These are phyloP conservation scores for Thalassarche chlororhynchos DNA, from an alignment of 2,113 vertebrate genomes.

Conservation along the genomic window DNA sequence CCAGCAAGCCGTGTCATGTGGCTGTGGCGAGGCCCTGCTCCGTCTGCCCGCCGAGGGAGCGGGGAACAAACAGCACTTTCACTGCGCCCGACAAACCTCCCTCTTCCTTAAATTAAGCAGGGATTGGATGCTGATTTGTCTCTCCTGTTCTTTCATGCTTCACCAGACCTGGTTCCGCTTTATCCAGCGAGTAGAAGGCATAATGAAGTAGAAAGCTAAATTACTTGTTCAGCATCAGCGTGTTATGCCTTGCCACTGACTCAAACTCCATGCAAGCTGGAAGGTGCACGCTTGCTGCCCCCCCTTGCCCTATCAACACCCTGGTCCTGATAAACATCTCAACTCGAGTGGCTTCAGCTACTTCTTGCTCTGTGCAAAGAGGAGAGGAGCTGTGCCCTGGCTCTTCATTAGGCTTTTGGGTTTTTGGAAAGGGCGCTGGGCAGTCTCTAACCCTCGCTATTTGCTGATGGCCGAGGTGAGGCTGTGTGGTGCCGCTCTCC, in stretches of 20 bases:
- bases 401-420: fast-evolving
- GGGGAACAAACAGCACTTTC: constrained; percentile 10
- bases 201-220: neutral
- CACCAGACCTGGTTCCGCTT: neutral
- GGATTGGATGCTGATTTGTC: neutral
- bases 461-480: neutral
- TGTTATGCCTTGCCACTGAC: neutral
- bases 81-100: neutral
- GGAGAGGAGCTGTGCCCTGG: neutral
- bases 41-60: neutral
- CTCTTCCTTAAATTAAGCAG: neutral
- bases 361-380: neutral
- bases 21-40: neutral
- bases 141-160: neutral
- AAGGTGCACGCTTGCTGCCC: neutral
- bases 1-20: neutral
- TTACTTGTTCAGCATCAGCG: neutral
- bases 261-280: neutral
- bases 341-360: neutral
- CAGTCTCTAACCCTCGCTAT: too few species aligned
- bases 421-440: neutral
- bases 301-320: neutral
- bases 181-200: neutral
- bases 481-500: neutral
- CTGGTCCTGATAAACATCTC: neutral